These are phyloP conservation scores for Tetragnatha versicolor DNA, from an alignment of 1,140 invertebrate species.

Conservation along the genomic window DNA sequence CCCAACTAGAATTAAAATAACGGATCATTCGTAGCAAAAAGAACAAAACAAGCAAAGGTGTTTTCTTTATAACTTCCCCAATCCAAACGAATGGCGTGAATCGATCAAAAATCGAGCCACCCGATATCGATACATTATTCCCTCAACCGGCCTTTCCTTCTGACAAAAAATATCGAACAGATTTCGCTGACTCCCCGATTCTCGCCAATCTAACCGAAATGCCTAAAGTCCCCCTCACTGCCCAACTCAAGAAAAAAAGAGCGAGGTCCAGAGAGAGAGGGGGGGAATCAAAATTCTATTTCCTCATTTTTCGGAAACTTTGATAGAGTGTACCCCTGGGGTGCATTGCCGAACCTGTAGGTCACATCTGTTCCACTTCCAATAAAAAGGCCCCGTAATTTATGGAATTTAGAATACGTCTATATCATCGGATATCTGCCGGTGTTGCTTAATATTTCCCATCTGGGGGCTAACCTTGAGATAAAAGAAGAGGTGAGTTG, in stretches of 20 bases:
- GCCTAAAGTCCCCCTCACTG: not conserved
- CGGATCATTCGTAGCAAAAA: too few species aligned
- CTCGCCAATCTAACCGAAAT: too few species aligned
- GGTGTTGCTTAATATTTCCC: too few species aligned
- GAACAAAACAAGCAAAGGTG: too few species aligned
- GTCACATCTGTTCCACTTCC: slow-evolving; percentile 10
- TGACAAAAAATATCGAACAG: slow-evolving; percentile 4
- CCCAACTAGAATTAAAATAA: too few species aligned
- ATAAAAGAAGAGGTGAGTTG: too few species aligned
- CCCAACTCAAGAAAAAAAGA: slow-evolving; percentile 7
- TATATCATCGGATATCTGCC: slow-evolving; percentile 5
- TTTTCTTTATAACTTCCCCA: too few species aligned
- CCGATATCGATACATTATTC: too few species aligned
- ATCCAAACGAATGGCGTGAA: too few species aligned
- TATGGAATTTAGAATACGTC: slow-evolving; percentile 14
- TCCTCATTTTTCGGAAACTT: slow-evolving; percentile 17
- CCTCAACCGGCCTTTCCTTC: not conserved
- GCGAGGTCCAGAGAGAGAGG: not conserved
- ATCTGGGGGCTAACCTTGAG: too few species aligned
- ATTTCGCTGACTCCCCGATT: slow-evolving; percentile 4
- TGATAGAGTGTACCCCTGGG: slow-evolving; percentile 16
- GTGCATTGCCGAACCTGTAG: slow-evolving; percentile 14
- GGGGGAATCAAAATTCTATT: slow-evolving; percentile 1
- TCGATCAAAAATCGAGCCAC: too few species aligned
- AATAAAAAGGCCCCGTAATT: slow-evolving; percentile 12